A percentile compares a stretch with the other conserved stretches of the same genome.
These are phyloP conservation scores for Anableps anableps DNA, from an alignment of 2,797 vertebrate species.

Conservation along the genomic window DNA sequence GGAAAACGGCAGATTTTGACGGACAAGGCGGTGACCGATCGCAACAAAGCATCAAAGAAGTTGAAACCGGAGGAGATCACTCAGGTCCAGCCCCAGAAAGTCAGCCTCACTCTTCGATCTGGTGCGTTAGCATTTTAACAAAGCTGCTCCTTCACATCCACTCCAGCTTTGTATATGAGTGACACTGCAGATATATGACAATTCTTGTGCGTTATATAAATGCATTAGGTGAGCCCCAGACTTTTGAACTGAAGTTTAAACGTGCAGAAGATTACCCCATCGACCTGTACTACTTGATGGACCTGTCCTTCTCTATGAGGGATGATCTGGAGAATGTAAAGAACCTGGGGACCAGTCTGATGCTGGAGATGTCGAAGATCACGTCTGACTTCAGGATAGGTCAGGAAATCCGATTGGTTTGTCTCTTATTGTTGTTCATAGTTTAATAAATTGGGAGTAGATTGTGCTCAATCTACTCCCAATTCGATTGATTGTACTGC, in stretches of 20 bases:
- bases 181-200: not conserved
- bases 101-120: constrained; percentile 87
- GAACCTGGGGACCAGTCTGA: constrained; percentile 93
- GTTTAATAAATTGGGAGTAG: not conserved
- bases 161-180: not conserved
- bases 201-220: not conserved
- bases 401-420: constrained; percentile 61
- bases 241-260: constrained; percentile 91
- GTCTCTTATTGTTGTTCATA: not conserved
- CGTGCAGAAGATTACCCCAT: constrained; percentile 98
- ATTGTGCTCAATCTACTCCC: no score
- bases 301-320: constrained; percentile 98
- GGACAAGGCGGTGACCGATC: constrained; percentile 88
- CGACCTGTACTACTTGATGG: constrained; percentile 99
- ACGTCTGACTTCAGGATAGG: constrained; percentile 97
- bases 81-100: constrained; percentile 95
- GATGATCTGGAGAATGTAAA: constrained; percentile 98
- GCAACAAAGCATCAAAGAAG: constrained; percentile 82
- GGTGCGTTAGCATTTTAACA: constrained; percentile 74
- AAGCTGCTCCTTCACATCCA: not conserved
- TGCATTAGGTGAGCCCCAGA: constrained; percentile 90
- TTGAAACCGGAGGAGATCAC: constrained; percentile 91
- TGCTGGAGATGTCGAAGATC: constrained; percentile 92
- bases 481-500: no score
- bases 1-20: constrained; percentile 75